phyloP scores from a whole-genome alignment of 2,888 invertebrate genomes.

The Nasonovia ribisnigri region DNA sequence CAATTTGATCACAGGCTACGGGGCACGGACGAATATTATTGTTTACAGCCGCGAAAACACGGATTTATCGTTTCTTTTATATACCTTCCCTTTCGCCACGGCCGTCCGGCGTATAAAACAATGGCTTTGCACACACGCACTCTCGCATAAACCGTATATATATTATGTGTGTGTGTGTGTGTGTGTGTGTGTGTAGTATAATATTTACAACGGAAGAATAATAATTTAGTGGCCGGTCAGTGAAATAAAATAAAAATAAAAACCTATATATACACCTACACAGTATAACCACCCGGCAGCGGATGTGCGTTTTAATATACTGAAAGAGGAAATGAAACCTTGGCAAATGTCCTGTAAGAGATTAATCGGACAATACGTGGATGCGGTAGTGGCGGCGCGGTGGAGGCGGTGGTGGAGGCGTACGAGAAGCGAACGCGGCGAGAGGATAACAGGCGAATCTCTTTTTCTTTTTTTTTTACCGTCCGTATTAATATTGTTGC shows the following conservation, averaged over 20 bases:
- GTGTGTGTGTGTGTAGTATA: neutral
- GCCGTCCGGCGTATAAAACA: neutral
- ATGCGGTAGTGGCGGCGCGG: neutral
- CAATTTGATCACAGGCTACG: neutral
- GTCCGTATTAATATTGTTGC: neutral
- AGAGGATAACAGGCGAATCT: conserved; percentile 18
- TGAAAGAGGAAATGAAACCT: conserved; percentile 56
- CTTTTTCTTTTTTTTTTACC: neutral
- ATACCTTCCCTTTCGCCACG: neutral
- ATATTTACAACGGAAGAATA: conserved; percentile 28
- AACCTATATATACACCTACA: neutral
- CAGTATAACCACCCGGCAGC: neutral
- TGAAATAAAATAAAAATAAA: neutral
- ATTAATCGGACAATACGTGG: conserved; percentile 54
- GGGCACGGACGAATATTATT: neutral
- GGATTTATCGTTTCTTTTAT: conserved; percentile 36
- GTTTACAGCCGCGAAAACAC: neutral
- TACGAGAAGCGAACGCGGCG: neutral
- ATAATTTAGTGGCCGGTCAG: conserved; percentile 24
- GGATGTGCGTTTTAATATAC: conserved; percentile 52
- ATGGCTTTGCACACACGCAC: neutral
- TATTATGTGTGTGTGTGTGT: no score
- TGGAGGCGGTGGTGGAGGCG: neutral
- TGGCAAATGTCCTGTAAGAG: conserved; percentile 64
- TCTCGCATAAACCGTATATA: neutral